Evolutionary conservation across 2,797 vertebrate species (phyloP), one percentile per base, ranked within the genome.

Genomic region (Silurus aristotelis): DNA sequence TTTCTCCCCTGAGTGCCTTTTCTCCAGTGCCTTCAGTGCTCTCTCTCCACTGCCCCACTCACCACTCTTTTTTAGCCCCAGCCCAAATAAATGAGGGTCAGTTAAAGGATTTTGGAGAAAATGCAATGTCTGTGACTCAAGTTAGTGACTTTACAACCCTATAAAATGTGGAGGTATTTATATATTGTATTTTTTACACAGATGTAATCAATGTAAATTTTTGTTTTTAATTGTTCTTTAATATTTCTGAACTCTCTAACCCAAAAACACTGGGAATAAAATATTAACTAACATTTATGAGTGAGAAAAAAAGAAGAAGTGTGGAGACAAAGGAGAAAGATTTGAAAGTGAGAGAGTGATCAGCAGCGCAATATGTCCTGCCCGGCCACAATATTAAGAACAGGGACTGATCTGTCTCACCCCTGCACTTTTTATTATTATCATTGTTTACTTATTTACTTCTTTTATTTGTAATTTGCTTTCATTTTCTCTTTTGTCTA

Each of bases 151-250:
- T 13, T 14, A 14, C n/a, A 5, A 15, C 2, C 7, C n/a, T 75
- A 9, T 17, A n/a, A 77, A 10, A 7, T 19, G 52, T 10, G 27
- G 19, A 1, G 31, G 27, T 17, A 1, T 27, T 19, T 27, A 19
- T 76, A 2, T 20, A 9, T 76, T 31, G 6, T 19, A 60, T 19
- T 6, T 1, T 72, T n/a, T 19, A 31, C 56, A 38, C 25, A 77
- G 6, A 80, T n/a, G n/a, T n/a, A n/a, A 80, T 78, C 56, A 61
- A 78, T 61, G 31, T 43, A 38, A 52, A 64, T 80, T 80, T 61
- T 43, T 78, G 20, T 27, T 61, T 78, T 22, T 61, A 61, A 38
- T 78, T 78, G 52, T 27, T 58, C 48, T 58, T 61, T 78, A 78
- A 78, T 61, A 78, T 17, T 66, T 20, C 61, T 63, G 61, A 66